A percentile compares a stretch with the other conserved stretches of the same genome.
These are phyloP conservation scores for Enoplosus armatus DNA, from an alignment of 2,797 vertebrate genomes.

Conservation along the genomic window DNA sequence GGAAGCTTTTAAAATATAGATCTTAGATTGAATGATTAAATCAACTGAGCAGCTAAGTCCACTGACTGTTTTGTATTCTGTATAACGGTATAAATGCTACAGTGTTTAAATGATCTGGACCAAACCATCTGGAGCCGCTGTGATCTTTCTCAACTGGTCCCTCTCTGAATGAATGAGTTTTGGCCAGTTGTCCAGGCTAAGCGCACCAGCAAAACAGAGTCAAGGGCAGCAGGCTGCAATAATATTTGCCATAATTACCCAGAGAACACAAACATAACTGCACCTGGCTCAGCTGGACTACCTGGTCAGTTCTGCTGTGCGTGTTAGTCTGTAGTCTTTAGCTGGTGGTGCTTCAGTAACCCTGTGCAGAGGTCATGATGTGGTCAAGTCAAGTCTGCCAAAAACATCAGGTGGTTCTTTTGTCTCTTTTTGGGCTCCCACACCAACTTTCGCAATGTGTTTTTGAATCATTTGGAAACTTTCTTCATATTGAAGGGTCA, in stretches of 20 bases:
- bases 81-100: slow-evolving; percentile 14
- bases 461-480: slow-evolving; percentile 46
- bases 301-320: slow-evolving; percentile 46
- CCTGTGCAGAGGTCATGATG: slow-evolving; percentile 29
- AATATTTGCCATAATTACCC: slow-evolving; percentile 82
- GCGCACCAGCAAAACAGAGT: slow-evolving; percentile 32
- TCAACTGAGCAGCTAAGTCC: slow-evolving; percentile 27
- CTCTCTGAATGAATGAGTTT: slow-evolving; percentile 47
- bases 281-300: slow-evolving; percentile 69
- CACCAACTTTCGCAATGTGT: slow-evolving; percentile 38
- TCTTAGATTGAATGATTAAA: slow-evolving; percentile 43
- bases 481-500: slow-evolving; percentile 12
- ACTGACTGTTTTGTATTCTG: slow-evolving; percentile 17
- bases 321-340: slow-evolving; percentile 43
- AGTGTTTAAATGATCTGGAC: slow-evolving; percentile 25
- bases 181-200: slow-evolving; percentile 53
- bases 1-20: slow-evolving; percentile 24
- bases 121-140: slow-evolving; percentile 40
- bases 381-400: slow-evolving; percentile 45
- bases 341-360: slow-evolving; percentile 43
- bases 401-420: slow-evolving; percentile 46
- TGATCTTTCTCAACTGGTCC: slow-evolving; percentile 17
- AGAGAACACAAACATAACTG: slow-evolving; percentile 73
- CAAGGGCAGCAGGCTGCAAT: slow-evolving; percentile 72
- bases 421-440: slow-evolving; percentile 35